Percentiles rank a stretch among this genome's conserved stretches.
These are phyloP conservation scores for Amblyopsis hoosieri DNA, from an alignment of 2,797 vertebrate genomes.

Conservation along the genomic window DNA sequence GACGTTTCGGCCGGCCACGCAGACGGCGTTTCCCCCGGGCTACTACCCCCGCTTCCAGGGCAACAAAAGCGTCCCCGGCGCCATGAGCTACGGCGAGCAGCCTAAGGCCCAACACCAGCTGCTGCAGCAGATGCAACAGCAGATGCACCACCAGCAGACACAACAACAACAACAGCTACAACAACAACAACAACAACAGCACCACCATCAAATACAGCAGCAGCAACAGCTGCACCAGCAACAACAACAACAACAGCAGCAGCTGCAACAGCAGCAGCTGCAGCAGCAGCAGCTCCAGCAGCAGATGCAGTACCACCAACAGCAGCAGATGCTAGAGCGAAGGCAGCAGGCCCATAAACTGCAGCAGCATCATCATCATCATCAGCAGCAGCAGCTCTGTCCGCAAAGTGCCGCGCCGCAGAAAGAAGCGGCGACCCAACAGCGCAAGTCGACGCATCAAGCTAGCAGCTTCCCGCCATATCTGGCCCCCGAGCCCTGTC, in stretches of 20 bases:
- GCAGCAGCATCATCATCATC: conserved; percentile 38
- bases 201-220: conserved; percentile 70
- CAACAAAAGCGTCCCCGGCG: conserved; percentile 75
- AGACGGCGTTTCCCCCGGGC: conserved; percentile 70
- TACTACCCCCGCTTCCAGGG: conserved; percentile 83
- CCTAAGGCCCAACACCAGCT: conserved; percentile 68
- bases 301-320: conserved; percentile 59
- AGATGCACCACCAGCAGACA: conserved; percentile 75
- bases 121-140: conserved; percentile 61
- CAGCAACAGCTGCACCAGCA: conserved; percentile 60
- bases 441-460: conserved; percentile 54
- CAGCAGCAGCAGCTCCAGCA: conserved; percentile 57
- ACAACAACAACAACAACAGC: conserved; percentile 35
- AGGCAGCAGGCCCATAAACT: conserved; percentile 62
- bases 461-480: conserved; percentile 51
- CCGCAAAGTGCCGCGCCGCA: conserved; percentile 43
- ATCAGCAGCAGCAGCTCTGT: conserved; percentile 27
- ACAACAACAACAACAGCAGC: conserved; percentile 68
- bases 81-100: conserved; percentile 74
- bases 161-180: conserved; percentile 69
- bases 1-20: conserved; percentile 86
- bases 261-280: conserved; percentile 45
- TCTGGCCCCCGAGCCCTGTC: conserved; percentile 44
- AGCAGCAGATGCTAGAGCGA: conserved; percentile 52
- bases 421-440: conserved; percentile 17